These are phyloP conservation scores for Oreonectes daqikongensis DNA, from an alignment of 2,797 vertebrate species.

Conservation along the genomic window DNA sequence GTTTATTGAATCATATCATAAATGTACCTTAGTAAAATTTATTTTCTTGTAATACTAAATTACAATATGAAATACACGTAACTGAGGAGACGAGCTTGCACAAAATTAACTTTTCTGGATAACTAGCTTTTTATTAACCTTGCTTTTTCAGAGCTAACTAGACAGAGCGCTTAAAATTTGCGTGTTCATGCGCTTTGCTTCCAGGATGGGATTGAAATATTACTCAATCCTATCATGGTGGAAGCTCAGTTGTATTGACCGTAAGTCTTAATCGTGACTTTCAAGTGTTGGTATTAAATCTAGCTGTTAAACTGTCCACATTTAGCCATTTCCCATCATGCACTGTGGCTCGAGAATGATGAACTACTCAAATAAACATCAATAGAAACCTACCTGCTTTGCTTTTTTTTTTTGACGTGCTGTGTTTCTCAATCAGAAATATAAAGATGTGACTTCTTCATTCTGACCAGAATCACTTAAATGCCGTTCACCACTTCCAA, in stretches of 20 bases:
- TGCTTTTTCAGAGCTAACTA: neutral
- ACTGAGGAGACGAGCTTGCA: conserved; percentile 42
- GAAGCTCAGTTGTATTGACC: neutral
- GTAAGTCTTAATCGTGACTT: neutral
- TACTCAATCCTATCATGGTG: neutral
- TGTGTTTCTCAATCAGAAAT: neutral
- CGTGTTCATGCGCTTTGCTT: neutral
- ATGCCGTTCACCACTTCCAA: neutral
- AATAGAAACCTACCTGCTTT: neutral
- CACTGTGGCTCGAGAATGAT: too few species aligned
- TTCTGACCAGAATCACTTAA: neutral
- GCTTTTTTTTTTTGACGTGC: neutral
- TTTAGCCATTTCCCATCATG: neutral
- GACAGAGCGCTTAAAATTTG: conserved; percentile 1
- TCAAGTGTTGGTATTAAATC: too few species aligned
- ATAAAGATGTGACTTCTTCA: neutral
- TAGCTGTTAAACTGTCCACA: too few species aligned
- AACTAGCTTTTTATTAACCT: conserved; percentile 28
- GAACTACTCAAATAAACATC: too few species aligned
- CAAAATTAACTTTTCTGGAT: neutral
- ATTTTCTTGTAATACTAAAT: conserved; percentile 36
- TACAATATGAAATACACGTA: conserved; percentile 47
- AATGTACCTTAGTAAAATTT: conserved; percentile 56
- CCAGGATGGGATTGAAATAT: conserved; percentile 3
- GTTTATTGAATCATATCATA: conserved; percentile 46